Evolutionary conservation across 1,140 invertebrate species (phyloP), one percentile per base, ranked within the genome.

Genomic region (Halyomorpha halys): DNA sequence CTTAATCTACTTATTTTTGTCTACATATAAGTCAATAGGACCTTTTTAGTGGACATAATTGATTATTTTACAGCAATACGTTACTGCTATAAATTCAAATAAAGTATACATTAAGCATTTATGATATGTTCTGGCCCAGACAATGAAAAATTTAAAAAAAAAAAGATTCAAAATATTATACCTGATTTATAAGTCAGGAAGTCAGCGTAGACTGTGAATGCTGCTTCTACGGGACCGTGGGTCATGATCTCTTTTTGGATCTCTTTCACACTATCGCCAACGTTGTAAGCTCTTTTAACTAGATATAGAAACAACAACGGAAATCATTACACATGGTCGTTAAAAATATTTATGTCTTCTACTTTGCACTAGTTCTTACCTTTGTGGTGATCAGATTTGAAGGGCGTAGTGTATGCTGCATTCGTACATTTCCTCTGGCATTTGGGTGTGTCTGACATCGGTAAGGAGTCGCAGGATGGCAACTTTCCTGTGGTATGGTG

Each of bases 401-500:
- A 47, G n/a, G 44, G 44, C 25, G n/a, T 44, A 8, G 19, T 56
- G 44, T 65, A 65, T 15, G 51, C 44, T 1, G 34, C 1, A 27
- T 65, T 65, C 1, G 23, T 65, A 61, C 68, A 68, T 30, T 19
- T 51, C 4, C 39, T 59, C 19, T 65, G 18, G 49, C 68, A 68
- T 23, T 25, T 23, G 4, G 68, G 68, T 11, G 68, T 68, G 8
- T 18, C 25, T 14, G 47, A n/a, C 6, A 27, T 3, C 13, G 44
- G 49, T 11, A 65, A 45, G 4, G 49, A 21, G 21, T 63, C 59
- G 44, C 90, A 94, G 0, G 84, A 77, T 47, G 82, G 80, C 66
- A 86, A 74, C 11, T 81, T 78, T 16, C 91, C 92, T 65, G 83
- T 85, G 0, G 86, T 82, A 72, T 94, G 91, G 74, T 96, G 92